phyloP scores from a whole-genome alignment of 2,888 invertebrate species.

The Anthrax anthrax region DNA sequence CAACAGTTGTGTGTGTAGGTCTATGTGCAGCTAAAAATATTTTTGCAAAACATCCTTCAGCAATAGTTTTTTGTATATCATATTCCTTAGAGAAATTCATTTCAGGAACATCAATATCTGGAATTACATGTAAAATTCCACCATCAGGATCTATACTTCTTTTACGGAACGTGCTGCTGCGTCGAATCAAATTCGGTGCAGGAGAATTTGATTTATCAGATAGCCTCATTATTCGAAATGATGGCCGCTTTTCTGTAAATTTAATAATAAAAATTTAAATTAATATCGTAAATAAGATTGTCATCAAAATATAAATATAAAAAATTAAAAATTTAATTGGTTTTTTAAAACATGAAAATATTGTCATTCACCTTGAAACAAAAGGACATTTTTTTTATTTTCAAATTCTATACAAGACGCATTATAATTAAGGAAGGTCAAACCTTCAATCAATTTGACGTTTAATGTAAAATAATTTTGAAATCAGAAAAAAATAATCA shows the following conservation, averaged over 20 bases:
- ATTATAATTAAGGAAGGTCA: too few relatives aligned
- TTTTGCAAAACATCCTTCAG: slow-evolving; percentile 55
- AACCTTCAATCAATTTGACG: too few relatives aligned
- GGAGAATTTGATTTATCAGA: slow-evolving; percentile 9
- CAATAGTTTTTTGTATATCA: slow-evolving; percentile 46
- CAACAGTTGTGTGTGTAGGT: slow-evolving; percentile 46
- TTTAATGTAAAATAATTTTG: too few relatives aligned
- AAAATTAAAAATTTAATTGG: too few relatives aligned
- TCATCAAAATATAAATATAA: too few relatives aligned
- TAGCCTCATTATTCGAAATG: slow-evolving; percentile 17
- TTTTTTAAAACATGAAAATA: too few relatives aligned
- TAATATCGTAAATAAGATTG: too few relatives aligned
- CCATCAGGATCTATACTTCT: slow-evolving; percentile 18
- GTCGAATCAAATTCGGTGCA: not conserved
- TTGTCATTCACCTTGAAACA: too few relatives aligned
- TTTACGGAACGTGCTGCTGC: not conserved
- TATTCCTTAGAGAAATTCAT: slow-evolving; percentile 45
- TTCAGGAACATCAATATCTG: slow-evolving; percentile 39
- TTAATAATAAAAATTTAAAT: not conserved
- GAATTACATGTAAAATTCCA: slow-evolving; percentile 38
- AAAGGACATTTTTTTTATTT: too few relatives aligned
- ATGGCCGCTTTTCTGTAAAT: slow-evolving; percentile 11
- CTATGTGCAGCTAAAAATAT: slow-evolving; percentile 46
- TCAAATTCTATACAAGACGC: too few relatives aligned
- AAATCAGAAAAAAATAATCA: too few relatives aligned